These are phyloP conservation scores for Mormoops blainvillei DNA, from an alignment of 2,113 vertebrate genomes.

Conservation along the genomic window DNA sequence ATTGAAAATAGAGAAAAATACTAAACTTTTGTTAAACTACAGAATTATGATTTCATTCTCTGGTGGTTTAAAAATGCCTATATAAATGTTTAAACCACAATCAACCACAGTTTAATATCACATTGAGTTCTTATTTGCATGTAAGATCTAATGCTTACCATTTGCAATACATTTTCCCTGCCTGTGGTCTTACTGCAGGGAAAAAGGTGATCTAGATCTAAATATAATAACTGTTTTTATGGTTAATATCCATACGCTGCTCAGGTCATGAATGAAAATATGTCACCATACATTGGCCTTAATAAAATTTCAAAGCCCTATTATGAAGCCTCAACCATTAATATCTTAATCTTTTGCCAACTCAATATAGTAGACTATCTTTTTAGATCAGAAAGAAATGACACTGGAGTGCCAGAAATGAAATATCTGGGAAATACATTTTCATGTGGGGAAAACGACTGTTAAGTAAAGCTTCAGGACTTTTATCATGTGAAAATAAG, in stretches of 20 bases:
- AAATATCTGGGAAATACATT: constrained; percentile 6
- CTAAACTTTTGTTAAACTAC: not conserved
- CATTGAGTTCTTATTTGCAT: not conserved
- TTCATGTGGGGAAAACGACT: not conserved
- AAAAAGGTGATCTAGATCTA: not conserved
- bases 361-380: not conserved
- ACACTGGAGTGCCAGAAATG: not conserved
- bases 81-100: not conserved
- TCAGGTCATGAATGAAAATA: not conserved
- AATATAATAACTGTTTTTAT: not conserved
- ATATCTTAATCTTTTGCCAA: not conserved
- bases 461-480: not conserved
- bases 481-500: not conserved
- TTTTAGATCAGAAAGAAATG: not conserved
- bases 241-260: not conserved
- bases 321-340: not conserved
- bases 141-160: not conserved
- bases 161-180: not conserved
- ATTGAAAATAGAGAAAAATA: not conserved
- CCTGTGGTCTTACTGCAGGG: not conserved
- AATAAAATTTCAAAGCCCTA: not conserved
- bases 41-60: not conserved
- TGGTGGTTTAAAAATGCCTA: not conserved
- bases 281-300: not conserved
- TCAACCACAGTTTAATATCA: not conserved